Conservation (phyloP, 2,888 invertebrate species). For the Uropetala carovei region DNA sequence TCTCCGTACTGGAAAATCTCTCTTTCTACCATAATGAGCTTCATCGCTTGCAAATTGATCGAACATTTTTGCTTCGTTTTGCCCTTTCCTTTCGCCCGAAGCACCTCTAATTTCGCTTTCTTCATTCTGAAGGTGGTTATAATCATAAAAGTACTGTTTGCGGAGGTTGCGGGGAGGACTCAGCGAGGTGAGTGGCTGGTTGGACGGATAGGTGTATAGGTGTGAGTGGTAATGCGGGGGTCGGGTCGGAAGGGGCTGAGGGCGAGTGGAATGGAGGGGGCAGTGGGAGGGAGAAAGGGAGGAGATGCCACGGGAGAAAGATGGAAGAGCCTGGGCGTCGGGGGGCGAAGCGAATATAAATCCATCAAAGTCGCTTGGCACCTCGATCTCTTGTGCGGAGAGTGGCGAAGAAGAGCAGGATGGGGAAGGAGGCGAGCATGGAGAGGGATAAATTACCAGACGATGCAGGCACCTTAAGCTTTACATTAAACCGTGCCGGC, state of each 20-base stretch:
- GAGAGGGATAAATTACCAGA: background rate
- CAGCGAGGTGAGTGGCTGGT: background rate
- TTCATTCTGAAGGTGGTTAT: background rate
- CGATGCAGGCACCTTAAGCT: background rate
- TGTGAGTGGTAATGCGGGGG: background rate
- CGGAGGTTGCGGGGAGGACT: background rate
- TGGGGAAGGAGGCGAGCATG: background rate
- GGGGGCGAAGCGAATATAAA: constrained; percentile 54
- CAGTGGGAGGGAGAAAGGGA: background rate
- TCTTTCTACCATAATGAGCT: too few species aligned
- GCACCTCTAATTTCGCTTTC: background rate
- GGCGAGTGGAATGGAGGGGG: background rate
- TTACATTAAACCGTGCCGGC: background rate
- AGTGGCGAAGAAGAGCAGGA: background rate
- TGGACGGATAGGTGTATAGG: background rate
- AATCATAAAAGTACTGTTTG: background rate
- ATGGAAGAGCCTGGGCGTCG: constrained; percentile 57
- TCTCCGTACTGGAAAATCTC: too few species aligned
- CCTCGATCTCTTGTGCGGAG: constrained; percentile 46
- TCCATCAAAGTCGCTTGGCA: constrained; percentile 61
- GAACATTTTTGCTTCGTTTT: background rate
- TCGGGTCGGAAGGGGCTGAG: background rate
- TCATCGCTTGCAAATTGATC: too few species aligned
- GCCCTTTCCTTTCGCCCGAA: background rate
- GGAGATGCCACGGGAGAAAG: constrained; percentile 54